These are phyloP conservation scores for Saccostrea glomerata DNA, from an alignment of 1,140 invertebrate genomes.

Conservation along the genomic window DNA sequence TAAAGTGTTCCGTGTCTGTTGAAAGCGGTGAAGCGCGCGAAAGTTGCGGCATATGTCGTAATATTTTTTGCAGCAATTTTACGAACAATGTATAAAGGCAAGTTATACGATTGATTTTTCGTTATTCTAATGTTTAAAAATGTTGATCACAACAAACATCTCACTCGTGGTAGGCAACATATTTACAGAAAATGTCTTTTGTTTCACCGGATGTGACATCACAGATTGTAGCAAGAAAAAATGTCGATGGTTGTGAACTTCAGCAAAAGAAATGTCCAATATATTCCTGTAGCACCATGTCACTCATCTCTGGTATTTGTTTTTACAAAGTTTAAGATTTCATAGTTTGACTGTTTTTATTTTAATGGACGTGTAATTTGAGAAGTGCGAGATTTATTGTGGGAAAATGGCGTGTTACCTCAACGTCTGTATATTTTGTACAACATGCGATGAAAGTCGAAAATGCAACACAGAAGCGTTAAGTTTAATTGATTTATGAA, in stretches of 20 bases:
- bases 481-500: neutral
- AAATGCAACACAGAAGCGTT: neutral
- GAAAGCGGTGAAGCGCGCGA: constrained; percentile 25
- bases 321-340: constrained; percentile 7
- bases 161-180: no score
- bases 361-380: neutral
- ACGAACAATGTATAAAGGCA: no score
- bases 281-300: constrained; percentile 15
- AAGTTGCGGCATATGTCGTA: constrained; percentile 11
- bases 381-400: neutral
- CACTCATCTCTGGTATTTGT: neutral
- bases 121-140: no score
- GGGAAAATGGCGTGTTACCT: neutral
- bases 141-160: no score
- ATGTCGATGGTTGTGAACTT: neutral
- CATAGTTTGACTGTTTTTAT: neutral
- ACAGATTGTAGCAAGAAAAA: neutral
- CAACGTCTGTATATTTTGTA: neutral
- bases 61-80: neutral
- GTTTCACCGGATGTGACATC: neutral
- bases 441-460: neutral
- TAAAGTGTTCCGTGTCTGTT: no score
- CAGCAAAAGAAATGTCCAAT: constrained; percentile 21
- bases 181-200: neutral
- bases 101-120: no score